phyloP scores from a whole-genome alignment of 2,113 vertebrate species.

The Callaeas wilsoni region DNA sequence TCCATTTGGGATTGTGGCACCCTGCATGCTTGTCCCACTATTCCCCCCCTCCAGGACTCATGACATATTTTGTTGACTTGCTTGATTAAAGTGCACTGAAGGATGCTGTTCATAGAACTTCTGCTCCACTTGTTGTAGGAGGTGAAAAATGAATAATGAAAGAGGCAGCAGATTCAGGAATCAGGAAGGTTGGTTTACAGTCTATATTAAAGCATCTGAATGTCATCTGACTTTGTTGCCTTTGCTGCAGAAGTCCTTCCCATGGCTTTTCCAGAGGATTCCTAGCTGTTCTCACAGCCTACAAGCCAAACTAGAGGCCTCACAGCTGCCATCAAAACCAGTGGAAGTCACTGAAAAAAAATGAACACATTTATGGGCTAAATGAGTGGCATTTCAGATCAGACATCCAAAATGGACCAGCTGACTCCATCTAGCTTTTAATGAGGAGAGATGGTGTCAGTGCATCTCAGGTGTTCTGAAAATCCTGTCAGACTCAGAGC shows the following conservation, averaged over 20 bases:
- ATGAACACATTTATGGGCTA: background rate
- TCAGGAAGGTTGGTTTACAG: background rate
- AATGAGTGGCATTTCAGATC: background rate
- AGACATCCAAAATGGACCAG: background rate
- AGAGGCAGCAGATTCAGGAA: background rate
- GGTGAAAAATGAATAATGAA: conserved; percentile 1
- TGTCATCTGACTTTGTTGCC: background rate
- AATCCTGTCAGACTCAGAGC: background rate
- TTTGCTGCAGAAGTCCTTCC: background rate
- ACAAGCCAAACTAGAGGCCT: background rate
- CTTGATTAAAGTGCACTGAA: background rate
- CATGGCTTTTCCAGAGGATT: background rate
- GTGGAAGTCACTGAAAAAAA: background rate
- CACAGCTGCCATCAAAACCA: background rate
- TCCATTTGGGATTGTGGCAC: background rate
- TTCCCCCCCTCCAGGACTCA: background rate
- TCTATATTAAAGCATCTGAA: background rate
- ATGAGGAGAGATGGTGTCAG: background rate
- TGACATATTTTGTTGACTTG: background rate
- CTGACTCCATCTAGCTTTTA: background rate
- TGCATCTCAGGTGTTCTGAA: background rate
- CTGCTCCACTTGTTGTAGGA: background rate
- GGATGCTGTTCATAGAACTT: background rate
- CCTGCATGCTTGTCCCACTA: background rate
- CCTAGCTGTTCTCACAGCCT: background rate